These are phyloP conservation scores for Hypotaenidia okinawae DNA, from an alignment of 2,797 vertebrate genomes.

Conservation along the genomic window DNA sequence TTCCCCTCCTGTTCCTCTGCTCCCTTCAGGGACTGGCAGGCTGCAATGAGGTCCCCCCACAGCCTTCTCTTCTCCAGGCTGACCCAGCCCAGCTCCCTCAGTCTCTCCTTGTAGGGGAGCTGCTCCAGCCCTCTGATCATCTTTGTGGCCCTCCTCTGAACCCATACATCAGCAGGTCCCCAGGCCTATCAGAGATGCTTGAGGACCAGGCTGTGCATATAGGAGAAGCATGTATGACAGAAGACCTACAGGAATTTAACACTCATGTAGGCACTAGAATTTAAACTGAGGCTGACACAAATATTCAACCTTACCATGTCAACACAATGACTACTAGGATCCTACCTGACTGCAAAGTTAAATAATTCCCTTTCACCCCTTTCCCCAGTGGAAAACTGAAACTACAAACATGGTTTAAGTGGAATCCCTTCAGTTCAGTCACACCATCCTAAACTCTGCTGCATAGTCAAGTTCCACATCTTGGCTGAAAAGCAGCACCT, in stretches of 20 bases:
- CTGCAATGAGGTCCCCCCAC: too few species aligned
- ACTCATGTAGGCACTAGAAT: neutral
- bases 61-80: too few species aligned
- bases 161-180: neutral
- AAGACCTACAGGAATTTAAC: neutral
- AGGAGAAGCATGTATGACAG: neutral
- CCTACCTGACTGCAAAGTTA: neutral
- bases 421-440: neutral
- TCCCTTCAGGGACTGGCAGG: too few species aligned
- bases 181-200: neutral
- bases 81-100: too few species aligned
- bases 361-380: neutral
- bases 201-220: neutral
- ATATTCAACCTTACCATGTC: neutral
- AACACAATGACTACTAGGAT: neutral
- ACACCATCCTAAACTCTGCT: fast-evolving
- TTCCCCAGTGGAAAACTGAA: neutral
- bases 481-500: neutral
- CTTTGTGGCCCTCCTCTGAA: too few species aligned
- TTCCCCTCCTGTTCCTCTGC: too few species aligned
- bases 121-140: too few species aligned
- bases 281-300: neutral
- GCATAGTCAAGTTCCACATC: neutral
- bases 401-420: neutral
- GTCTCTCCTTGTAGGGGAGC: too few species aligned